Conservation (phyloP, 2,888 invertebrate species). For the Gasteruption jaculator region DNA sequence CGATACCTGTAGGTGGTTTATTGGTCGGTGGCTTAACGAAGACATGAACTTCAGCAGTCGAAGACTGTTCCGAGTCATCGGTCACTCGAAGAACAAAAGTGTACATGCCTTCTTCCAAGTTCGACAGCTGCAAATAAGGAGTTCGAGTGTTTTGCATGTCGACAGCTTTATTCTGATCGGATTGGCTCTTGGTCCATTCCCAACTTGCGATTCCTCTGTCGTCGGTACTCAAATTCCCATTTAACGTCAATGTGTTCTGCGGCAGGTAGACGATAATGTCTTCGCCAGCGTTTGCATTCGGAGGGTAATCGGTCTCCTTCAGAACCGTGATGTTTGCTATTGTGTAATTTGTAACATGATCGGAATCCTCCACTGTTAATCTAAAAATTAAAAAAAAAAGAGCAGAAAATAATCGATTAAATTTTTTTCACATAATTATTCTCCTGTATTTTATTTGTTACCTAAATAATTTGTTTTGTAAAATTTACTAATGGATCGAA, state of each 20-base stretch:
- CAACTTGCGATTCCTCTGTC: slow-evolving; percentile 90
- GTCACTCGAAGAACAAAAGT: slow-evolving; percentile 90
- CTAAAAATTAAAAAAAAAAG: slow-evolving; percentile 39
- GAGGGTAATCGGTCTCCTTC: slow-evolving; percentile 90
- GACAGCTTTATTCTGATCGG: slow-evolving; percentile 84
- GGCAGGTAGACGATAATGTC: slow-evolving; percentile 88
- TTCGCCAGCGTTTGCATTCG: slow-evolving; percentile 89
- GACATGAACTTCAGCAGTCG: slow-evolving; percentile 83
- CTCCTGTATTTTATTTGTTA: background rate
- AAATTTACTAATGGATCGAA: background rate
- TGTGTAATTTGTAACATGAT: slow-evolving; percentile 80
- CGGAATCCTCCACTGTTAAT: slow-evolving; percentile 87
- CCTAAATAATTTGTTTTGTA: background rate
- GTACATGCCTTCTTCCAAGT: slow-evolving; percentile 90
- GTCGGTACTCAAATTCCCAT: slow-evolving; percentile 87
- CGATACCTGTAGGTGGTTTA: slow-evolving; percentile 74
- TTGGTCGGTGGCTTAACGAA: slow-evolving; percentile 89
- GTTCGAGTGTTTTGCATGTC: slow-evolving; percentile 95
- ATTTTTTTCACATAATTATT: slow-evolving; percentile 5
- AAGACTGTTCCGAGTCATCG: slow-evolving; percentile 84
- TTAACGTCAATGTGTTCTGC: slow-evolving; percentile 76
- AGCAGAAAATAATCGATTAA: slow-evolving; percentile 2
- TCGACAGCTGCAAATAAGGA: slow-evolving; percentile 81
- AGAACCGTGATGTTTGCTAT: slow-evolving; percentile 85
- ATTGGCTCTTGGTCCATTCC: slow-evolving; percentile 92